A percentile compares a stretch with the other conserved stretches of the same genome.
phyloP scores from a whole-genome alignment of 2,113 vertebrate species.

The Burhinus oedicnemus region DNA sequence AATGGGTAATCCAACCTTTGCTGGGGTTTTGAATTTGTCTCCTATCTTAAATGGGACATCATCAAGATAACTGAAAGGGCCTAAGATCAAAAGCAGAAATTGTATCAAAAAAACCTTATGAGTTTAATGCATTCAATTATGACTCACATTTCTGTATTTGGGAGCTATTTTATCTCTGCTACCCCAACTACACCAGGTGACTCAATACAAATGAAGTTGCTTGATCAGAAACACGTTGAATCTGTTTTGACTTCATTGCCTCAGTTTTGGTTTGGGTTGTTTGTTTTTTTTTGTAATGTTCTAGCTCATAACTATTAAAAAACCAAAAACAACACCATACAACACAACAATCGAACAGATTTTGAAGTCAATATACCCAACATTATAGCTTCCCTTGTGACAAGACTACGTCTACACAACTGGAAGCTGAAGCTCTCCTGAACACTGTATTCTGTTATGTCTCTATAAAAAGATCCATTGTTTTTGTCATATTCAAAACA shows the following conservation, averaged over 20 bases:
- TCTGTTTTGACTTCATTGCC: not conserved
- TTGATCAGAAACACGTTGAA: not conserved
- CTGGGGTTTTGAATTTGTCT: conserved; percentile 92
- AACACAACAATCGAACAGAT: not conserved
- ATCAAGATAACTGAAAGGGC: conserved; percentile 95
- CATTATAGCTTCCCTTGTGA: not conserved
- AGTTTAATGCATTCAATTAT: not conserved
- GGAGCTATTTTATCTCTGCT: not conserved
- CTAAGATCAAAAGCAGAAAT: conserved; percentile 73
- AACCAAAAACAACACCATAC: not conserved
- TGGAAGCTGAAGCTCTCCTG: not conserved
- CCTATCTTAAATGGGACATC: conserved; percentile 97
- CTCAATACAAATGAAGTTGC: not conserved
- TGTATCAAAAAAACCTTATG: not conserved
- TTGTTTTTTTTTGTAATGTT: not conserved
- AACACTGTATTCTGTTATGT: not conserved
- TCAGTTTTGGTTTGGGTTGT: not conserved
- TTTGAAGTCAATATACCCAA: not conserved
- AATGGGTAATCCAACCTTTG: conserved; percentile 93
- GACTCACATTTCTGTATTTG: not conserved
- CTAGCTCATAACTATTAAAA: not conserved
- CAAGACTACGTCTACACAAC: not conserved
- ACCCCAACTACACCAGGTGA: not conserved
- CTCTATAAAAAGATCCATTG: not conserved
- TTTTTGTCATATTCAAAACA: not conserved